Percentiles rank a stretch among this genome's conserved stretches.
These are phyloP conservation scores for Hippocampus mohnikei DNA, from an alignment of 2,113 vertebrate genomes.

Conservation along the genomic window DNA sequence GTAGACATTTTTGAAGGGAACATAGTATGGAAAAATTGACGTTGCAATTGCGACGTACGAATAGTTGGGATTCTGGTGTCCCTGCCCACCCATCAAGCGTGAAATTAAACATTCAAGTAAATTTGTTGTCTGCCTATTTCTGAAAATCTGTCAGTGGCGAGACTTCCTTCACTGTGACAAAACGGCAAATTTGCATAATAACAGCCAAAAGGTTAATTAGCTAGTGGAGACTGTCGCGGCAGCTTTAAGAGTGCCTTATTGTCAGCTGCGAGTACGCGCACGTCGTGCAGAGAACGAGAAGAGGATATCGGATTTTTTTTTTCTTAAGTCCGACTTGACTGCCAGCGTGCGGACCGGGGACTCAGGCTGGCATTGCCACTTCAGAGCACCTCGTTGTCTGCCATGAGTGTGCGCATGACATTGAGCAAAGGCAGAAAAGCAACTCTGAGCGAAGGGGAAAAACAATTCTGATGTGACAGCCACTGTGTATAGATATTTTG, in stretches of 20 bases:
- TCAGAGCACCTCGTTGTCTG: too few relatives aligned
- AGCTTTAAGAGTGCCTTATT: not conserved
- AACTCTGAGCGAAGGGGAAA: too few relatives aligned
- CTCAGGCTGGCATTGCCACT: not conserved
- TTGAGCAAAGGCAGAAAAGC: too few relatives aligned
- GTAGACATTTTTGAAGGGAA: not conserved
- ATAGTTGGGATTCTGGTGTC: not conserved
- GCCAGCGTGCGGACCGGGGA: not conserved
- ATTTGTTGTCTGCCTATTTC: not conserved
- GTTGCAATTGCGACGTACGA: not conserved
- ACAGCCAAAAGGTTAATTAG: not conserved
- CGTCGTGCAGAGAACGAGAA: not conserved
- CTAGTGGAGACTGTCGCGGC: not conserved
- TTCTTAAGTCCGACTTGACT: too few relatives aligned
- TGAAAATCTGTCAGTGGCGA: not conserved
- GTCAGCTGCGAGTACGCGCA: not conserved
- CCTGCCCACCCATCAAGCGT: not conserved
- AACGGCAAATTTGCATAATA: not conserved
- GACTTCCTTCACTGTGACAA: not conserved
- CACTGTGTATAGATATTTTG: too few relatives aligned
- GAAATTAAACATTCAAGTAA: not conserved
- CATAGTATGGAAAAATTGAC: not conserved
- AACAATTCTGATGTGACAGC: too few relatives aligned
- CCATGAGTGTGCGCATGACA: too few relatives aligned
- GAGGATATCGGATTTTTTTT: too few relatives aligned